phyloP scores from a whole-genome alignment of 23 tunicate species.

The Styela plicata region DNA sequence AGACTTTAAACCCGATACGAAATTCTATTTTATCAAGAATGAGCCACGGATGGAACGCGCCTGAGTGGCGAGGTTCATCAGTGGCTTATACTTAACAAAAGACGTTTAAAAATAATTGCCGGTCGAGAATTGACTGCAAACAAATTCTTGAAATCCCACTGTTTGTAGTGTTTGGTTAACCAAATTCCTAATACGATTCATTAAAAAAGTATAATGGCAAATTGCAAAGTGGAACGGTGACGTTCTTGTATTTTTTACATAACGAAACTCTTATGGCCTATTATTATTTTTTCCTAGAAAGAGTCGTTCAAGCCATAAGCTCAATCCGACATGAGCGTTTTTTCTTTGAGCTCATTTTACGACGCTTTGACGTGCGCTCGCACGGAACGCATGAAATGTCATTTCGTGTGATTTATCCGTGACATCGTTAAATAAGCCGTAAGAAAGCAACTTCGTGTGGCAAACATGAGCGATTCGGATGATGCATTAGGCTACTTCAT shows the following conservation, averaged over 20 bases:
- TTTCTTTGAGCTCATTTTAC: background rate
- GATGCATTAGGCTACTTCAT: slow-evolving; percentile 2
- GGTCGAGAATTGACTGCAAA: too few species aligned
- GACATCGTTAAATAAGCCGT: too few species aligned
- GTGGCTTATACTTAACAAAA: too few species aligned
- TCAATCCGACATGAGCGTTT: background rate
- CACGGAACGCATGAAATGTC: background rate
- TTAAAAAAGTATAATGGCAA: background rate
- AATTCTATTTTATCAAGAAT: too few species aligned
- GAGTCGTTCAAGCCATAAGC: background rate
- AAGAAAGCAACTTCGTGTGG: background rate
- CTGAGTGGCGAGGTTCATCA: too few species aligned
- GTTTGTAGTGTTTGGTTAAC: background rate
- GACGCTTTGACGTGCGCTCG: background rate
- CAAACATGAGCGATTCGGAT: slow-evolving; percentile 11
- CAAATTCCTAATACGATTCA: background rate
- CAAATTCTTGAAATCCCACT: too few species aligned
- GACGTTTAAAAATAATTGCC: too few species aligned
- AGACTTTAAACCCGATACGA: too few species aligned
- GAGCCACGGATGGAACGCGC: too few species aligned
- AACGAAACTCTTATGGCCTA: background rate
- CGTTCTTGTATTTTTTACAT: too few species aligned
- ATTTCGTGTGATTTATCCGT: too few species aligned
- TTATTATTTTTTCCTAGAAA: background rate
- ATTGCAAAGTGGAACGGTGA: background rate